These are phyloP conservation scores for Dolichopus griseipennis DNA, from an alignment of 2,888 invertebrate species.

Conservation along the genomic window DNA sequence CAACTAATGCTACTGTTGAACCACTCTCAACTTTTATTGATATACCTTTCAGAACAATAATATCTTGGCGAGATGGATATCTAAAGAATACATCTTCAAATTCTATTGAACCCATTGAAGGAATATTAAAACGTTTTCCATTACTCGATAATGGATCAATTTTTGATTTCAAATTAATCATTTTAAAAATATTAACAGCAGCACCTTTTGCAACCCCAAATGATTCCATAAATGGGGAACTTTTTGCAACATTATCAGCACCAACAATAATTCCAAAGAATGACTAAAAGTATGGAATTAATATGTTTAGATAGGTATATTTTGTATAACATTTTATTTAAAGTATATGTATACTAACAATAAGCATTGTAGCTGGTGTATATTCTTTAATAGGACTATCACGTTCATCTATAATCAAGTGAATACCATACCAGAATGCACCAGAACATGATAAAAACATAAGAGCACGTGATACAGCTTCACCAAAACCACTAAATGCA, in stretches of 20 bases:
- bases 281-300: conserved; percentile 26
- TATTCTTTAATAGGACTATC: conserved; percentile 52
- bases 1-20: conserved; percentile 64
- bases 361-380: conserved; percentile 62
- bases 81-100: conserved; percentile 62
- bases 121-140: conserved; percentile 52
- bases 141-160: conserved; percentile 63
- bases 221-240: conserved; percentile 66
- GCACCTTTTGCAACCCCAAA: conserved; percentile 64
- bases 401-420: conserved; percentile 59
- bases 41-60: conserved; percentile 60
- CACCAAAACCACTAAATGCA: conserved; percentile 59
- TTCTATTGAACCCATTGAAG: conserved; percentile 57
- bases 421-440: conserved; percentile 74
- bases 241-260: conserved; percentile 67
- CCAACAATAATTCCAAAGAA: conserved; percentile 72
- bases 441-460: conserved; percentile 66
- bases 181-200: conserved; percentile 63
- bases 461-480: conserved; percentile 63
- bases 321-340: no score
- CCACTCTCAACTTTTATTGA: conserved; percentile 55
- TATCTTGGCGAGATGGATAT: conserved; percentile 69
- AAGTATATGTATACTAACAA: conserved; percentile 50
- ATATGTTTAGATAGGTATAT: no score
- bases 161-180: conserved; percentile 61